phyloP scores from a whole-genome alignment of 1,140 invertebrate genomes.

The Micrasema minimum region DNA sequence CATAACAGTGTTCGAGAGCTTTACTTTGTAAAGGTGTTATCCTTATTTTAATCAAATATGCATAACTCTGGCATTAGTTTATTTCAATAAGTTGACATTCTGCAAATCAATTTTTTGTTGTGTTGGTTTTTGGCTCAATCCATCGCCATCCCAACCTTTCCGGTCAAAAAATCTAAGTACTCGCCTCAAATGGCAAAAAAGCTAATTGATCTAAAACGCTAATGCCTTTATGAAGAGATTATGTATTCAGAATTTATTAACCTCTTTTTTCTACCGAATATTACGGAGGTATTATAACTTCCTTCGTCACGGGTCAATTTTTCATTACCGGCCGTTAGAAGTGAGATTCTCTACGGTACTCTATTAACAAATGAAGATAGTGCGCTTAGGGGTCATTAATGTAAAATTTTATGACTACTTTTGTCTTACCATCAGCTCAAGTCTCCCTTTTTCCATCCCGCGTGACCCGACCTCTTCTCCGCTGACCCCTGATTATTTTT shows the following conservation, averaged over 20 bases:
- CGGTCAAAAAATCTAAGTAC: too few relatives aligned
- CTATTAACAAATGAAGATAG: conserved; percentile 11
- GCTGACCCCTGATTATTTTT: conserved; percentile 24
- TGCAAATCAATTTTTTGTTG: too few relatives aligned
- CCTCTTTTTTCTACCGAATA: background rate
- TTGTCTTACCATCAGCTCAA: background rate
- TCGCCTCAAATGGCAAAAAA: background rate
- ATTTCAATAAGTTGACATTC: too few relatives aligned
- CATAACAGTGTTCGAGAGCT: too few relatives aligned
- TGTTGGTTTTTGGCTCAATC: too few relatives aligned
- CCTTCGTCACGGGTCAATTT: background rate
- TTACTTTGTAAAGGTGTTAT: too few relatives aligned
- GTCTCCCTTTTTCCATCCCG: conserved; percentile 3
- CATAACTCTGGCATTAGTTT: too few relatives aligned
- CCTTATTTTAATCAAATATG: too few relatives aligned
- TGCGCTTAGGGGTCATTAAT: conserved; percentile 11
- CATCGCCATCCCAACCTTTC: too few relatives aligned
- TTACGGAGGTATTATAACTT: background rate
- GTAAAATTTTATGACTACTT: conserved; percentile 1
- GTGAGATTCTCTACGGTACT: background rate
- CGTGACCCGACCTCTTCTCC: conserved; percentile 11
- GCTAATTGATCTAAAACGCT: background rate
- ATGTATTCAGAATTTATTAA: background rate
- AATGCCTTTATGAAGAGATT: background rate
- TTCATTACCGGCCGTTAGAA: conserved; percentile 1